Conservation (phyloP, 2,113 vertebrate species). For the Hemibagrus wyckioides region DNA sequence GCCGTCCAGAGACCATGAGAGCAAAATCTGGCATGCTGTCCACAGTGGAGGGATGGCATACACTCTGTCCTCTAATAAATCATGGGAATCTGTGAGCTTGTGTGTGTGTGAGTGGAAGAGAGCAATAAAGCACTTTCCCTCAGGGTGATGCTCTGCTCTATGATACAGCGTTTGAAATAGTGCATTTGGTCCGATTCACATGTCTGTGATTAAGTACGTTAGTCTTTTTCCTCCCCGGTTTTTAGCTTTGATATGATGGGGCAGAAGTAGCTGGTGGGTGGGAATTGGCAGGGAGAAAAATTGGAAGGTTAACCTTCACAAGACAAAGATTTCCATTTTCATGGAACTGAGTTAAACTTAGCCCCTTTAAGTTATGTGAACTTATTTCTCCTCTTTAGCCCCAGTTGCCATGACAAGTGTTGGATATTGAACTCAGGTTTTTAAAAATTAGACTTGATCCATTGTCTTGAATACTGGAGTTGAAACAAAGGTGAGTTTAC, state of each 20-base stretch:
- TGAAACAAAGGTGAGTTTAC: no score
- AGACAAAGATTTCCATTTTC: background rate
- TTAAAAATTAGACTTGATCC: no score
- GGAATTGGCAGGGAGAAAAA: background rate
- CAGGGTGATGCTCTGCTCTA: background rate
- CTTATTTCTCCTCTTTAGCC: no score
- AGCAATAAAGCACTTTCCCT: background rate
- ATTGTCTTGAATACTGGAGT: no score
- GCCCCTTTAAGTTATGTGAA: no score
- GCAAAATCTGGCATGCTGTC: background rate
- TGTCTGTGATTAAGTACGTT: background rate
- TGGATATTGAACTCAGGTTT: no score
- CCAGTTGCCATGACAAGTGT: no score
- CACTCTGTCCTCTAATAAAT: background rate
- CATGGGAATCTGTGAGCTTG: background rate
- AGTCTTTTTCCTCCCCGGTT: background rate
- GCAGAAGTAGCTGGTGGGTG: background rate
- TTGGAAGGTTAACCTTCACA: background rate
- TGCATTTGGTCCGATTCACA: background rate
- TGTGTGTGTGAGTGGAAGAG: background rate
- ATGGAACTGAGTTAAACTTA: background rate
- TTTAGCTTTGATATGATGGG: background rate
- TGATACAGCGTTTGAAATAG: background rate
- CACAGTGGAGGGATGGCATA: background rate
- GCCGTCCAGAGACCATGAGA: background rate